Conservation (phyloP, 2,113 vertebrate species). For the Lonchura striata region DNA sequence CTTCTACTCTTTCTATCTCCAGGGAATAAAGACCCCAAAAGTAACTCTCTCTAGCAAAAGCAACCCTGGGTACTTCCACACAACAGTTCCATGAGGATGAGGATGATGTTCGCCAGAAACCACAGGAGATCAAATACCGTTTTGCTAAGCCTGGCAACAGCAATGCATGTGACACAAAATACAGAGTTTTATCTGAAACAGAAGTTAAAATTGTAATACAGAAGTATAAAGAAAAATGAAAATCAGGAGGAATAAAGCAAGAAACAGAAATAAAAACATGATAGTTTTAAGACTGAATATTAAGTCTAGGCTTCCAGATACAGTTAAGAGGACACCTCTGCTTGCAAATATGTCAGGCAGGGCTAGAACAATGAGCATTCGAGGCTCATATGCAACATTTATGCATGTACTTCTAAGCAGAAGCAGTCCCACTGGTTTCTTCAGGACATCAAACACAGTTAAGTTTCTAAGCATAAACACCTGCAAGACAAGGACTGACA, state of each 20-base stretch:
- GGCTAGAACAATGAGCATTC: background rate
- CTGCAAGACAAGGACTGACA: background rate
- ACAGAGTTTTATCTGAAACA: background rate
- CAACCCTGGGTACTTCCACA: background rate
- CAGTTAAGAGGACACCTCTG: background rate
- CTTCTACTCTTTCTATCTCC: background rate
- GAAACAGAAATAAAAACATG: accelerated
- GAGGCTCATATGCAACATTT: background rate
- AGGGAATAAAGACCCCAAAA: background rate
- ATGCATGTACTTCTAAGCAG: background rate
- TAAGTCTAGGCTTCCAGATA: background rate
- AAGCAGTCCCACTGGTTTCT: slow-evolving; percentile 33
- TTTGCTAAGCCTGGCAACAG: background rate
- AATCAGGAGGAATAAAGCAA: background rate
- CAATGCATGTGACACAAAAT: background rate
- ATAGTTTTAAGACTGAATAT: background rate
- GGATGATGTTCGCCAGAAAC: accelerated
- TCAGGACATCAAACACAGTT: background rate
- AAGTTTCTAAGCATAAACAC: background rate
- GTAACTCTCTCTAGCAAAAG: background rate
- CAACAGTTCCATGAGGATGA: background rate
- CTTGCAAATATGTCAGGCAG: background rate
- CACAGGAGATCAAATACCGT: background rate
- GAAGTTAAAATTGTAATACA: background rate
- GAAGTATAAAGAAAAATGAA: background rate